These are phyloP conservation scores for Myiagra hebetior DNA, from an alignment of 2,113 vertebrate genomes.

Conservation along the genomic window DNA sequence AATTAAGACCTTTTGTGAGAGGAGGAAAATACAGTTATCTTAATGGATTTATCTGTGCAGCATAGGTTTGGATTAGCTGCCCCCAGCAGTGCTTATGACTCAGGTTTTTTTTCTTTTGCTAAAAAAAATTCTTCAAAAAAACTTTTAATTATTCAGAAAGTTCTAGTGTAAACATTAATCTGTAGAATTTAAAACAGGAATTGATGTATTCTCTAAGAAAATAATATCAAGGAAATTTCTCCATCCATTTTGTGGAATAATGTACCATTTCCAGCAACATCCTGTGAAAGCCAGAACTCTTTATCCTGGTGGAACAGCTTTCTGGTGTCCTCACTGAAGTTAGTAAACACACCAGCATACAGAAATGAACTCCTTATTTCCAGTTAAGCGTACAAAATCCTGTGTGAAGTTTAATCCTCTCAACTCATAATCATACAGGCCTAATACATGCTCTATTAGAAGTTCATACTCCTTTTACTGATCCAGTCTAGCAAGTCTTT, in stretches of 20 bases:
- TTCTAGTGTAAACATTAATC: background rate
- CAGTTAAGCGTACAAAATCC: background rate
- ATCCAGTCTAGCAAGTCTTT: background rate
- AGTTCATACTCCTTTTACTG: background rate
- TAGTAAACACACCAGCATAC: background rate
- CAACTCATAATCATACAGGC: background rate
- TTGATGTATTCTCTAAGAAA: background rate
- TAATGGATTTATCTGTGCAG: background rate
- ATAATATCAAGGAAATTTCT: background rate
- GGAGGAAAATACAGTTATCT: background rate
- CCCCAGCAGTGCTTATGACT: background rate
- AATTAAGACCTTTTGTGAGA: background rate
- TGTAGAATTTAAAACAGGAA: background rate
- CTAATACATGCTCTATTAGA: background rate
- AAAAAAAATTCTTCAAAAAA: background rate
- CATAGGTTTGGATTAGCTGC: background rate
- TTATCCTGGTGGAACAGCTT: background rate
- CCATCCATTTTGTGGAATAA: background rate
- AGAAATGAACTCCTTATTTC: background rate
- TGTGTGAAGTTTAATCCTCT: background rate
- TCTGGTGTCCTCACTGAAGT: background rate
- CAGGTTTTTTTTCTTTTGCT: fast-evolving
- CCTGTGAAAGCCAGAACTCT: background rate
- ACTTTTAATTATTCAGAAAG: background rate
- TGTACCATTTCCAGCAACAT: background rate